Conservation (phyloP, 2,888 invertebrate species). For the Blastobasis lacticolella region DNA sequence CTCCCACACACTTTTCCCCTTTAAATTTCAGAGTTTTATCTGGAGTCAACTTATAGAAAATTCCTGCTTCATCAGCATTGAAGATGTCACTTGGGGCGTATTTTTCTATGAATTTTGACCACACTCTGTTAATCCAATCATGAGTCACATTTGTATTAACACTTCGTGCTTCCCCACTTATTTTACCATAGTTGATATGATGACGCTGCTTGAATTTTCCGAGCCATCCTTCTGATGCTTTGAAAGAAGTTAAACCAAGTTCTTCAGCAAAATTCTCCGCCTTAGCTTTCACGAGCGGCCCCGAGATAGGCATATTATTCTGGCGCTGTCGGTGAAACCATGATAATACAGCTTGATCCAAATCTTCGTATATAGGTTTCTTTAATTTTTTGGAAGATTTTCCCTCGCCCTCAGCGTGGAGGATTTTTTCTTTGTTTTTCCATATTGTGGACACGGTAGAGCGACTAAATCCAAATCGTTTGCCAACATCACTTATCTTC, state of each 20-base stretch:
- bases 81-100: too few species aligned
- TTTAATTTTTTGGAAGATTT: conserved; percentile 24
- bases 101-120: too few species aligned
- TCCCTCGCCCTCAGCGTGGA: conserved; percentile 19
- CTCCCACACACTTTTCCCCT: too few species aligned
- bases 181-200: conserved; percentile 19
- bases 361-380: conserved; percentile 23
- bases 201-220: conserved; percentile 24
- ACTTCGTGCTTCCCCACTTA: conserved; percentile 14
- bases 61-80: too few species aligned
- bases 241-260: conserved; percentile 21
- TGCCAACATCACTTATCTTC: too few species aligned
- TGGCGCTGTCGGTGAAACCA: too few species aligned
- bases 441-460: conserved; percentile 23
- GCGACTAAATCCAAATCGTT: conserved; percentile 19
- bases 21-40: too few species aligned
- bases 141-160: too few species aligned
- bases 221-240: conserved; percentile 27
- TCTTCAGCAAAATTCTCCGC: conserved; percentile 20
- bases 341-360: conserved; percentile 27
- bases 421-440: conserved; percentile 24
- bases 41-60: too few species aligned
- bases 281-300: too few species aligned
- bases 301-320: too few species aligned
- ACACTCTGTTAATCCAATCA: too few species aligned